These are phyloP conservation scores for Netelia inedita DNA, from an alignment of 2,888 invertebrate species.

Conservation along the genomic window DNA sequence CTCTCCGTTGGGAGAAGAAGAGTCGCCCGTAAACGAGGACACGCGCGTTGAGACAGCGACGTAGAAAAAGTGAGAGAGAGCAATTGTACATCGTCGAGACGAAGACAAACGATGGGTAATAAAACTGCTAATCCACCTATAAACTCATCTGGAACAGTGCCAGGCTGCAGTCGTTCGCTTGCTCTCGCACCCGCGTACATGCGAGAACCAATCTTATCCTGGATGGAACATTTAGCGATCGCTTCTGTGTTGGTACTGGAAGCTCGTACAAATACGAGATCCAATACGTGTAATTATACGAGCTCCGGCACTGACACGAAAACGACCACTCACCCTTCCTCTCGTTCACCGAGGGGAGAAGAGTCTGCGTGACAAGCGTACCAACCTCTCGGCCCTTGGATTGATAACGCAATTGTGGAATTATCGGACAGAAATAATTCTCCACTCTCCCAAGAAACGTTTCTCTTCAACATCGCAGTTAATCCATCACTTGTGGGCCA, in stretches of 20 bases:
- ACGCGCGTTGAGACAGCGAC: constrained; percentile 16
- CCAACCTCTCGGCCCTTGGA: constrained; percentile 20
- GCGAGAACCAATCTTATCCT: constrained; percentile 40
- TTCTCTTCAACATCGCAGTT: constrained; percentile 21
- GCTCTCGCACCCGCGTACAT: neutral
- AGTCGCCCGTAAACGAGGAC: neutral
- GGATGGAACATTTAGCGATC: constrained; percentile 48
- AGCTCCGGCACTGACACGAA: too few relatives aligned
- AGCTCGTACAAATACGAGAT: neutral
- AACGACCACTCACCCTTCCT: too few relatives aligned
- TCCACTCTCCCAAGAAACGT: neutral
- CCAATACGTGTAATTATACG: too few relatives aligned
- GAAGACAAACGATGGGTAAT: constrained; percentile 43
- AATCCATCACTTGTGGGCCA: constrained; percentile 25
- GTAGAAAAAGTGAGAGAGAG: neutral
- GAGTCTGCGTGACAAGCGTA: neutral
- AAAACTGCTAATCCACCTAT: constrained; percentile 55
- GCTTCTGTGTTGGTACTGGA: neutral
- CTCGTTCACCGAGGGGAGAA: neutral
- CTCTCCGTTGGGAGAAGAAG: constrained; percentile 14
- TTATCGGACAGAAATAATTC: constrained; percentile 48
- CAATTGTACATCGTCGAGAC: constrained; percentile 44
- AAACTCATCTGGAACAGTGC: constrained; percentile 54
- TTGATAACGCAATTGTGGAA: constrained; percentile 58
- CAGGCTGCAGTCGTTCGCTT: constrained; percentile 5